Evolutionary conservation across 1,140 invertebrate species (phyloP).

Genomic region (Hermetia illucens): DNA sequence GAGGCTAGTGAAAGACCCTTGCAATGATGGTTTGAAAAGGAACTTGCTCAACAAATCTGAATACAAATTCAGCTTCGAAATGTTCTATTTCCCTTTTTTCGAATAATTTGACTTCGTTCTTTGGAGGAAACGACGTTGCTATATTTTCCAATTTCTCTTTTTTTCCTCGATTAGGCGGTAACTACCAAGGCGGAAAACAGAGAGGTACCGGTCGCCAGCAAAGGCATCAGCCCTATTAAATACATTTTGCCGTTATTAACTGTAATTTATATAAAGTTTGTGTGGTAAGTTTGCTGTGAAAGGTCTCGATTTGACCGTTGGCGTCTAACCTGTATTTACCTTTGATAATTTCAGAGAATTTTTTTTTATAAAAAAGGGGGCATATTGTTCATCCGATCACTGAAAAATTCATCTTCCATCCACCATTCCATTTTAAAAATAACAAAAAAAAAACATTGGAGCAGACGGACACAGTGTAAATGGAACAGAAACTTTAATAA

Average conservation of each 20-base stretch:
- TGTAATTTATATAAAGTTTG: no score
- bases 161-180: conserved; percentile 17
- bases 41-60: background rate
- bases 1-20: background rate
- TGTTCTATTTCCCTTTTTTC: background rate
- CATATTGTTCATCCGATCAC: background rate
- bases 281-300: background rate
- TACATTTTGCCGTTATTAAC: conserved; percentile 4
- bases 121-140: background rate
- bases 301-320: background rate
- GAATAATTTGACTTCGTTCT: background rate
- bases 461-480: no score
- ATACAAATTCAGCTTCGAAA: background rate
- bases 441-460: background rate
- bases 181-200: conserved; percentile 31
- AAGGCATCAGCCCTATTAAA: conserved; percentile 31
- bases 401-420: background rate
- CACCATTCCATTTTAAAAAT: background rate
- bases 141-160: background rate
- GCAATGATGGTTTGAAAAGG: background rate
- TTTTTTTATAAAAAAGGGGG: background rate
- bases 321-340: no score
- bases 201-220: conserved; percentile 28
- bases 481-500: no score
- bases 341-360: no score